A percentile compares a stretch with the other conserved stretches of the same genome.
Conservation (phyloP, 2,113 vertebrate species). For the Tachycineta bicolor region DNA sequence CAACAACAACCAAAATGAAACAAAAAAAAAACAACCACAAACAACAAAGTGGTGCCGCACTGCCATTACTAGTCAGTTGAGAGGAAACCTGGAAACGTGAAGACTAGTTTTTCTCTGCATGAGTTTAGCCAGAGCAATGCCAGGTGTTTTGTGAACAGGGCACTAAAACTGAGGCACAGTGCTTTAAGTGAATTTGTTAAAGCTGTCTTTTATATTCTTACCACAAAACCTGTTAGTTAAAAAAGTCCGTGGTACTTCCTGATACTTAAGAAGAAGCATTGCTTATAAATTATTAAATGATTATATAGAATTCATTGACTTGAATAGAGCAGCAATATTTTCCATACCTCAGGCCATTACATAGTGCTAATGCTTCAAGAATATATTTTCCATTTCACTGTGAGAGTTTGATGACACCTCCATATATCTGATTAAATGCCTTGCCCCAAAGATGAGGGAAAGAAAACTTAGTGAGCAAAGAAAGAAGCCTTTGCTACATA, state of each 20-base stretch:
- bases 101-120: not conserved
- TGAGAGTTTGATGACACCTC: not conserved
- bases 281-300: not conserved
- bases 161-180: not conserved
- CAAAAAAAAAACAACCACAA: not conserved
- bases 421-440: not conserved
- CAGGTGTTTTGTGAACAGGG: rapidly evolving
- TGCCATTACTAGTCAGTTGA: not conserved
- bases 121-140: not conserved
- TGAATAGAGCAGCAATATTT: not conserved
- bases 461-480: not conserved
- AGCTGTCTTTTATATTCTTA: not conserved
- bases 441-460: not conserved
- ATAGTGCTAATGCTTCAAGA: not conserved
- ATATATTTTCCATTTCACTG: slow-evolving; percentile 29
- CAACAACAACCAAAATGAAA: no score
- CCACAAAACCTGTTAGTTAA: not conserved
- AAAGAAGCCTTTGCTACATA: not conserved
- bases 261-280: not conserved
- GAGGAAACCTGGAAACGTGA: not conserved
- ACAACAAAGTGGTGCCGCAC: not conserved
- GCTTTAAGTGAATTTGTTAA: not conserved
- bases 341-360: not conserved
- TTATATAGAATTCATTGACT: not conserved
- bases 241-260: not conserved